Conservation (phyloP, 2,888 invertebrate species). For the Luffia ferchaultella region DNA sequence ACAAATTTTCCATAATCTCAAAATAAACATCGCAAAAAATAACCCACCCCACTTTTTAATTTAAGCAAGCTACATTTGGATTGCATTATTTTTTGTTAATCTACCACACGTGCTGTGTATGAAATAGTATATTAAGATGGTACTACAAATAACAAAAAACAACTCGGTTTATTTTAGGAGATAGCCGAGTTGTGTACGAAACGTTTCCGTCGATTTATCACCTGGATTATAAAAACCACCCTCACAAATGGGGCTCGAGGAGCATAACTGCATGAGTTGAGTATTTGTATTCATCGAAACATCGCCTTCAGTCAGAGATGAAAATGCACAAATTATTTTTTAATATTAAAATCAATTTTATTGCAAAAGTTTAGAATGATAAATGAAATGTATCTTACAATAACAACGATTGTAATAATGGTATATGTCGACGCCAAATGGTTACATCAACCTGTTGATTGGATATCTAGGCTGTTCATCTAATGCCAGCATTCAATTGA, state of each 20-base stretch:
- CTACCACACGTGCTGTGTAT: background rate
- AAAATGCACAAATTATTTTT: no score
- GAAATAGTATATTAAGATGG: background rate
- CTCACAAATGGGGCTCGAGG: constrained; percentile 15
- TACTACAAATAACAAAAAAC: background rate
- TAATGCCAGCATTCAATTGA: no score
- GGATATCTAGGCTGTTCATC: no score
- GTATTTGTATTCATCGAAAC: no score
- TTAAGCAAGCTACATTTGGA: background rate
- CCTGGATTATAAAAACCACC: constrained; percentile 41
- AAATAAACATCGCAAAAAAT: background rate
- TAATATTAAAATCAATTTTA: no score
- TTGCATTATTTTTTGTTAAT: background rate
- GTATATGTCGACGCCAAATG: no score
- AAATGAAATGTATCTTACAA: no score
- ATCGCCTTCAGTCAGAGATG: no score
- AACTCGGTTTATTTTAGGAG: constrained; percentile 2
- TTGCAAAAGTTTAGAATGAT: no score
- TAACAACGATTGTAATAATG: no score
- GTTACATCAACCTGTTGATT: no score
- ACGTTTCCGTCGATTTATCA: constrained; percentile 35
- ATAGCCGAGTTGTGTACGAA: constrained; percentile 3
- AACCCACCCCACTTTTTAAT: background rate
- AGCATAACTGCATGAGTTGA: background rate
- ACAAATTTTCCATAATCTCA: no score